These are phyloP conservation scores for Otocyon megalotis DNA, from an alignment of 2,113 vertebrate species.

Conservation along the genomic window DNA sequence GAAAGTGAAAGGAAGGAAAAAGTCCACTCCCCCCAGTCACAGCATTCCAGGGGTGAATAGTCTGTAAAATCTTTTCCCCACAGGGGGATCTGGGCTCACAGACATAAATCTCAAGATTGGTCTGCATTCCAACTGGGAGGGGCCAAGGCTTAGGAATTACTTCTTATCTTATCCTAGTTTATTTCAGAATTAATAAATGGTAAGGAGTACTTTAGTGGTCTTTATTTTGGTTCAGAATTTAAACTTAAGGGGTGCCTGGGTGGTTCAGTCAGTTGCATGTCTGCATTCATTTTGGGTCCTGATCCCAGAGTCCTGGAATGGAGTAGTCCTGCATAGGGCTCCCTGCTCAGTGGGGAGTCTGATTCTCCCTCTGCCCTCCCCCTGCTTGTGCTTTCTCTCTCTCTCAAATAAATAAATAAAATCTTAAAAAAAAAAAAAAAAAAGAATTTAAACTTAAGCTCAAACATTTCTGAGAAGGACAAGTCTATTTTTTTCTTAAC, in stretches of 20 bases:
- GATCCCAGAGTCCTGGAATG: no score
- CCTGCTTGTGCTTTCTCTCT: no score
- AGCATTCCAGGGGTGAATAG: background rate
- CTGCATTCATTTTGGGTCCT: no score
- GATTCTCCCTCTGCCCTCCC: no score
- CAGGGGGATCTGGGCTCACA: background rate
- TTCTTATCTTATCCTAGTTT: conserved; percentile 35
- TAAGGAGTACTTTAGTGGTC: background rate
- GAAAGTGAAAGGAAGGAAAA: background rate
- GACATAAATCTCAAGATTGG: background rate
- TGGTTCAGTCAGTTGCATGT: no score
- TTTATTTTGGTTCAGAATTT: conserved; percentile 39
- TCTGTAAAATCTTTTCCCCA: background rate
- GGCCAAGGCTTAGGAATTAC: background rate
- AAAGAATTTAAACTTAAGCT: background rate
- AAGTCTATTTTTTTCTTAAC: background rate
- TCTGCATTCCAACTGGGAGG: background rate
- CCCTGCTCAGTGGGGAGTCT: no score
- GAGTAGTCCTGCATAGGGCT: no score
- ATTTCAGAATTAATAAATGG: conserved; percentile 47
- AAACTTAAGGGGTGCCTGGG: background rate
- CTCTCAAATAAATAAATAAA: no score
- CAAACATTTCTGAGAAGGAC: conserved; percentile 24
- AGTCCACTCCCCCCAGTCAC: background rate
- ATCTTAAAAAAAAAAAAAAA: no score